Evolutionary conservation across 2,797 vertebrate species (phyloP).

Genomic region (Sylvilagus floridanus): DNA sequence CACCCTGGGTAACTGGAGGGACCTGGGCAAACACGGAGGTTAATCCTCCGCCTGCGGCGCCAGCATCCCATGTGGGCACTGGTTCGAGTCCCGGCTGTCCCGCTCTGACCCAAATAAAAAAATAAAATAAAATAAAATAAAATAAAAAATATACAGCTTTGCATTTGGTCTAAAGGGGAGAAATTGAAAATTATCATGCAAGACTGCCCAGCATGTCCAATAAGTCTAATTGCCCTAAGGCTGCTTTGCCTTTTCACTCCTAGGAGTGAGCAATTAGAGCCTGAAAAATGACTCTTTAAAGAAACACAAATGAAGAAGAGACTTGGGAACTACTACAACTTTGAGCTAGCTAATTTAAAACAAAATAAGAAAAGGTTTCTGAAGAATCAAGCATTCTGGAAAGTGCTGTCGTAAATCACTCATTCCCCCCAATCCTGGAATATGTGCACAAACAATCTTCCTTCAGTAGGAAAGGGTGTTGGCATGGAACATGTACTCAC

Average conservation of each 20-base stretch:
- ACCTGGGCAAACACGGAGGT: no score
- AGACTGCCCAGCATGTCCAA: background rate
- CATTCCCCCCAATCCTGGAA: background rate
- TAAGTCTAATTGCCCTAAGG: background rate
- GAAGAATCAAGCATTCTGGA: constrained; percentile 16
- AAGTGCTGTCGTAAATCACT: background rate
- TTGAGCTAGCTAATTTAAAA: background rate
- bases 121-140: no score
- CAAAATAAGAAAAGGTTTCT: background rate
- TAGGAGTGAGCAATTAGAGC: background rate
- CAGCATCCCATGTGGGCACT: no score
- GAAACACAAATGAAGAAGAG: background rate
- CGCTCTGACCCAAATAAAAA: no score
- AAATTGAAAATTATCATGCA: background rate
- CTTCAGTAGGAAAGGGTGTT: background rate
- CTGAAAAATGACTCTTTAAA: constrained; percentile 29
- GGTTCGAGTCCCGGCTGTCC: no score
- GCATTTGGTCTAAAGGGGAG: constrained; percentile 7
- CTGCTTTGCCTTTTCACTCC: constrained; percentile 12
- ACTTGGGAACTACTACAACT: background rate
- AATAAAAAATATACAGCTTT: background rate
- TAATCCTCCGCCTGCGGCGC: no score
- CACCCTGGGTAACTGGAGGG: no score
- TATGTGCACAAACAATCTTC: background rate
- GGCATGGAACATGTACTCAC: constrained; percentile 68